These are phyloP conservation scores for Polypedilum pembai DNA, from an alignment of 1,140 invertebrate genomes.

Conservation along the genomic window DNA sequence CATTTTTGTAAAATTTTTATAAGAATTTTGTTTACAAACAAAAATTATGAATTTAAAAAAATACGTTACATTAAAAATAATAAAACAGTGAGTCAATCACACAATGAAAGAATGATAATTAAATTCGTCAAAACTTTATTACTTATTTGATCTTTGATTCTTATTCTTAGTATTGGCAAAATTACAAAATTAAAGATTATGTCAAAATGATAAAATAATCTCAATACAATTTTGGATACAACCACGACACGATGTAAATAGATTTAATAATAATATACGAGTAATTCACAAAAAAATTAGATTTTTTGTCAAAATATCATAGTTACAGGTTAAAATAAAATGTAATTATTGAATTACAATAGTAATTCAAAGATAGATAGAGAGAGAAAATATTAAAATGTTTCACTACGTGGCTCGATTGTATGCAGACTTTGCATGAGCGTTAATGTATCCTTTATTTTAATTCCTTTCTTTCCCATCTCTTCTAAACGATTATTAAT, in stretches of 20 bases:
- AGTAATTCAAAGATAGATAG: neutral
- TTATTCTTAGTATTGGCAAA: constrained; percentile 1
- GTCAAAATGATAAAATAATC: no score
- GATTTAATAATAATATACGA: neutral
- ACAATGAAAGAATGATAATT: neutral
- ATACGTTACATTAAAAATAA: neutral
- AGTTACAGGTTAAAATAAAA: neutral
- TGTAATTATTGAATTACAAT: neutral
- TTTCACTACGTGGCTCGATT: constrained; percentile 44
- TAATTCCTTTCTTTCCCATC: constrained; percentile 53
- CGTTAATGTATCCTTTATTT: constrained; percentile 48
- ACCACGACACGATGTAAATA: no score
- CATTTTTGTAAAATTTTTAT: neutral
- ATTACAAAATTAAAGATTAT: neutral
- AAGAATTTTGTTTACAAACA: neutral
- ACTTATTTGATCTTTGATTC: neutral
- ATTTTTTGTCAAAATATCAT: neutral
- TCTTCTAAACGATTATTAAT: constrained; percentile 53
- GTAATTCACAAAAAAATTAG: neutral
- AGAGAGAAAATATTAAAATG: constrained; percentile 33
- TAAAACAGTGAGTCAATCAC: neutral
- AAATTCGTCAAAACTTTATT: neutral
- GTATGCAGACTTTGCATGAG: constrained; percentile 52
- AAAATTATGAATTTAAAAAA: neutral
- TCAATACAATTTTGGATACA: no score